Evolutionary conservation across 2,113 vertebrate genomes (phyloP).

Genomic region (Cinclus cinclus): DNA sequence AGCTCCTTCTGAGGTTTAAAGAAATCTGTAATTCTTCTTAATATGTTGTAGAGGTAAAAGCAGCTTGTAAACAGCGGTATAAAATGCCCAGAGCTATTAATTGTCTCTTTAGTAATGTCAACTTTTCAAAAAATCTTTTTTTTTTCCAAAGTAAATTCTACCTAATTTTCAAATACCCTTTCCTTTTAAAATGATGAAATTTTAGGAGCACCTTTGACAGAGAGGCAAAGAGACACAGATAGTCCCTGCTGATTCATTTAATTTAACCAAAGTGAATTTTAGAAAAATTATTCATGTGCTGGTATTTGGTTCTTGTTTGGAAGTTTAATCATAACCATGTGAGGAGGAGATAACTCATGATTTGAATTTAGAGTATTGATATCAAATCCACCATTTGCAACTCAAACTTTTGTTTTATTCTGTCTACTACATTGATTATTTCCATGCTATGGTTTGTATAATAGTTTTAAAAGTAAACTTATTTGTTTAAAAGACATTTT

Average conservation of each 20-base stretch:
- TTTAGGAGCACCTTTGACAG: neutral
- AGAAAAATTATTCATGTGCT: neutral
- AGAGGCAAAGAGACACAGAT: neutral
- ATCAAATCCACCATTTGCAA: neutral
- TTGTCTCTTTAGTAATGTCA: neutral
- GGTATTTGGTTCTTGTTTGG: neutral
- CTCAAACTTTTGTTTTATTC: neutral
- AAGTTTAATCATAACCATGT: neutral
- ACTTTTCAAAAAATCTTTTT: neutral
- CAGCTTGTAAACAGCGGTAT: neutral
- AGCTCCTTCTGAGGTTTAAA: neutral
- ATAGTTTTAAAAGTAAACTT: neutral
- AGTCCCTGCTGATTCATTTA: rapidly evolving
- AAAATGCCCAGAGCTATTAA: neutral
- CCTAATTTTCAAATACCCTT: neutral
- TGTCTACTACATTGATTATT: neutral
- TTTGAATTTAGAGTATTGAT: neutral
- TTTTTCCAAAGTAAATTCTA: neutral
- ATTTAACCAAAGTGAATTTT: neutral
- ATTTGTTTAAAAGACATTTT: no score
- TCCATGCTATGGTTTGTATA: neutral
- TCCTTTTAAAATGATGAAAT: neutral
- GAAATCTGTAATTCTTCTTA: neutral
- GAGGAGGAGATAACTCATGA: neutral
- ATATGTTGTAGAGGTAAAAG: neutral